Percentiles rank a stretch among this genome's conserved stretches.
Conservation (phyloP, 2,113 vertebrate species). For the Mola mola region DNA sequence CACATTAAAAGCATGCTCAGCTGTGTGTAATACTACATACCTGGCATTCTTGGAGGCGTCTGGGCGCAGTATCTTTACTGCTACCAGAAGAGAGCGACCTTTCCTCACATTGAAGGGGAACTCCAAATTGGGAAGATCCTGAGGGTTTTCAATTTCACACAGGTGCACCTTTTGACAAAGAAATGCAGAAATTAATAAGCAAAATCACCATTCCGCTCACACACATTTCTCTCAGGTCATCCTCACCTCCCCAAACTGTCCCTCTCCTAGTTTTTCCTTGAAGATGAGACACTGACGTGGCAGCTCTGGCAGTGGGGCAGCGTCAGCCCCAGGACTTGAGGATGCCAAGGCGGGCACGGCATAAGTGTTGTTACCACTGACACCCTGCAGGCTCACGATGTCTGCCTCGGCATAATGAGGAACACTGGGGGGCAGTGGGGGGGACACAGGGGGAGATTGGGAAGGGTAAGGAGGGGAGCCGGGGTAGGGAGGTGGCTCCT, state of each 20-base stretch:
- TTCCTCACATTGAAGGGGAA: slow-evolving; percentile 89
- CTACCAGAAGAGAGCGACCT: slow-evolving; percentile 90
- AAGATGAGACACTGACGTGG: slow-evolving; percentile 88
- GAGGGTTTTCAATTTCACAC: slow-evolving; percentile 91
- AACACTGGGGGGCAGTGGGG: slow-evolving; percentile 85
- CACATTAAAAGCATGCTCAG: not conserved
- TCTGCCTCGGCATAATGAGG: slow-evolving; percentile 94
- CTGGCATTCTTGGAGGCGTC: slow-evolving; percentile 95
- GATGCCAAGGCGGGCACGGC: slow-evolving; percentile 88
- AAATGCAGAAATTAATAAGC: slow-evolving; percentile 12
- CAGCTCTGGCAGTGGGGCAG: slow-evolving; percentile 86
- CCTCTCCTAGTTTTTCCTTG: slow-evolving; percentile 94
- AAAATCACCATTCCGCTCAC: not conserved
- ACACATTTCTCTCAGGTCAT: not conserved
- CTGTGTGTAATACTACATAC: slow-evolving; percentile 61
- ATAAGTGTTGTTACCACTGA: slow-evolving; percentile 93
- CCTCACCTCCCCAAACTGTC: slow-evolving; percentile 92
- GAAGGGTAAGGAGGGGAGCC: slow-evolving; percentile 82
- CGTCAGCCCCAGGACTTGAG: slow-evolving; percentile 81
- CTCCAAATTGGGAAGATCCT: slow-evolving; percentile 87
- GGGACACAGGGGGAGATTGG: slow-evolving; percentile 76
- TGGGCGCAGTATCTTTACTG: slow-evolving; percentile 91
- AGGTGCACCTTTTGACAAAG: slow-evolving; percentile 85
- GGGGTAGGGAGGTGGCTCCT: slow-evolving; percentile 81
- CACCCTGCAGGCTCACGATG: slow-evolving; percentile 91